These are phyloP conservation scores for Lithosia quadra DNA, from an alignment of 2,888 invertebrate species.

Conservation along the genomic window DNA sequence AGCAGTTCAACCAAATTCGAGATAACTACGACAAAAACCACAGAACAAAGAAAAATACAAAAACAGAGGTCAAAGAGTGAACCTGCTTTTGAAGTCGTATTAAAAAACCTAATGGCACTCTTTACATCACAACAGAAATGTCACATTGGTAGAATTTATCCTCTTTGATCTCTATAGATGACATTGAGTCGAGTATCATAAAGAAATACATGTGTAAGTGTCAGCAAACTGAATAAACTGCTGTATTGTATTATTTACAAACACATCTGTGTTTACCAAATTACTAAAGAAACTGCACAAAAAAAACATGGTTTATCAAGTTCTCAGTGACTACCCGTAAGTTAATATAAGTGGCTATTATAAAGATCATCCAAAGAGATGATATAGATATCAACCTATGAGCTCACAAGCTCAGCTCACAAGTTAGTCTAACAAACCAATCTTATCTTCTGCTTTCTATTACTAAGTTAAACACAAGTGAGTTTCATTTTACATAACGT, in stretches of 20 bases:
- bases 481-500: conserved; percentile 6
- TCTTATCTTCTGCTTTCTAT: background rate
- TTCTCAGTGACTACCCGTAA: conserved; percentile 11
- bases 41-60: too few relatives aligned
- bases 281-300: background rate
- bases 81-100: too few relatives aligned
- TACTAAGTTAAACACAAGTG: background rate
- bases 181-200: background rate
- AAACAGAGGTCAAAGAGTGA: too few relatives aligned
- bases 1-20: too few relatives aligned
- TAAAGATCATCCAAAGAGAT: background rate
- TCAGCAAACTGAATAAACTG: background rate
- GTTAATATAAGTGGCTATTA: background rate
- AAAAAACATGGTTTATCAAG: conserved; percentile 6
- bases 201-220: background rate
- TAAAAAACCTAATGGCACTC: too few relatives aligned
- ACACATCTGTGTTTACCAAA: background rate
- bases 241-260: background rate
- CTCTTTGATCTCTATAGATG: background rate
- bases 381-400: background rate
- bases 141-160: background rate
- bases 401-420: conserved; percentile 7
- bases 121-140: background rate
- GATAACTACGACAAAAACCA: too few relatives aligned
- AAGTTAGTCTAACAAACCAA: background rate